Percentiles rank a stretch among this genome's conserved stretches.
These are phyloP conservation scores for Apomyelois bistriatella DNA, from an alignment of 2,888 invertebrate genomes.

Conservation along the genomic window DNA sequence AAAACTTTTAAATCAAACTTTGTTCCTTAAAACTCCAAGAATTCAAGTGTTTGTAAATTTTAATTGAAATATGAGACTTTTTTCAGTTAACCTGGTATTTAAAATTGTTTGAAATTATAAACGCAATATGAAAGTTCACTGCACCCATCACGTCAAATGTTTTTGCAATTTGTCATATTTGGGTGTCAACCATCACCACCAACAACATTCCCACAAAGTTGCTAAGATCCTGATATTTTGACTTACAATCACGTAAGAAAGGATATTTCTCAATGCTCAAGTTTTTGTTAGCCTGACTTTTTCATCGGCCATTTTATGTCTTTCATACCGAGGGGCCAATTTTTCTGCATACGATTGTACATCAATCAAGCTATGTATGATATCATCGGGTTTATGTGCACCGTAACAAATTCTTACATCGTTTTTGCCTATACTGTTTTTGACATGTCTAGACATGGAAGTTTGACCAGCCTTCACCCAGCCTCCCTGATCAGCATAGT, in stretches of 20 bases:
- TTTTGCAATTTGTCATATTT: constrained; percentile 18
- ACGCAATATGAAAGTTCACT: no score
- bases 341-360: constrained; percentile 32
- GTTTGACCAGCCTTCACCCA: constrained; percentile 50
- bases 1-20: background rate
- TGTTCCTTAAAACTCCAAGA: no score
- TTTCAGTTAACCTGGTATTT: no score
- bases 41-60: no score
- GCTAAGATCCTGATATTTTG: constrained; percentile 48
- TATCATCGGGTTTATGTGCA: constrained; percentile 49
- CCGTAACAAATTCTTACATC: constrained; percentile 16
- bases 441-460: constrained; percentile 51
- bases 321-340: constrained; percentile 30
- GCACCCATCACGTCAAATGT: constrained; percentile 20
- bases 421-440: constrained; percentile 24
- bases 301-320: constrained; percentile 25
- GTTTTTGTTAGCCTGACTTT: constrained; percentile 7
- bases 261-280: constrained; percentile 8
- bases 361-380: constrained; percentile 48
- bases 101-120: no score
- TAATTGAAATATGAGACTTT: no score
- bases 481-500: constrained; percentile 45
- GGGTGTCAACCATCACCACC: constrained; percentile 11
- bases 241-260: constrained; percentile 37
- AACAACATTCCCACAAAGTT: constrained; percentile 58